These are phyloP conservation scores for Ochropleura plecta DNA, from an alignment of 2,888 invertebrate genomes.

Conservation along the genomic window DNA sequence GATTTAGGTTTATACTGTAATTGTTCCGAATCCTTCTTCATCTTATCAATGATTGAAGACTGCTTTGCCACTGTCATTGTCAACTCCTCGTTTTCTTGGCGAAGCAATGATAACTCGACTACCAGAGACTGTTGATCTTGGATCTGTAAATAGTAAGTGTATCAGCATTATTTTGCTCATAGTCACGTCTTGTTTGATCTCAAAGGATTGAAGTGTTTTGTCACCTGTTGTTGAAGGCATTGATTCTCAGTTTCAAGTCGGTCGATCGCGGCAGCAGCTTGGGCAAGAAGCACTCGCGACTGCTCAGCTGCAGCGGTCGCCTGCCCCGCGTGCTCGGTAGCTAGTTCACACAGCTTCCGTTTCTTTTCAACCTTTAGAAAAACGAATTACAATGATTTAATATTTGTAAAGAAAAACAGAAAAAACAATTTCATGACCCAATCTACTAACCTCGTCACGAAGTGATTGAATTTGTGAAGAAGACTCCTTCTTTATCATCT, in stretches of 20 bases:
- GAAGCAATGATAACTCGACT: conserved; percentile 85
- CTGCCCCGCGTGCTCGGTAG: conserved; percentile 84
- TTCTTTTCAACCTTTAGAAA: conserved; percentile 82
- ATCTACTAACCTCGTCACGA: conserved; percentile 81
- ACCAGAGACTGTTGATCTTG: conserved; percentile 88
- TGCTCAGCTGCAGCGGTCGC: conserved; percentile 85
- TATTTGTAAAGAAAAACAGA: background rate
- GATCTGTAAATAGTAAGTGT: conserved; percentile 75
- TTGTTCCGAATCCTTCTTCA: conserved; percentile 84
- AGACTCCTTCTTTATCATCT: conserved; percentile 85
- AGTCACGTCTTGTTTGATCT: background rate
- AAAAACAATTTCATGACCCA: background rate
- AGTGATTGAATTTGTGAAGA: conserved; percentile 83
- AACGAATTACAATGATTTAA: background rate
- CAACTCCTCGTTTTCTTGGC: conserved; percentile 88
- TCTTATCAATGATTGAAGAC: conserved; percentile 84
- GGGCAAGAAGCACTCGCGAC: conserved; percentile 80
- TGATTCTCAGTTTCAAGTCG: conserved; percentile 83
- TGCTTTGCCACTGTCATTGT: conserved; percentile 86
- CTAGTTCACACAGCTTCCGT: conserved; percentile 79
- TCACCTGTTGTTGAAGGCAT: conserved; percentile 82
- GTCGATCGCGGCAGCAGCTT: conserved; percentile 81
- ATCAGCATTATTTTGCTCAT: conserved; percentile 24
- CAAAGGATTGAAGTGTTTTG: background rate
- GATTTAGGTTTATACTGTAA: conserved; percentile 82